Percentiles rank a stretch among this genome's conserved stretches.
Evolutionary conservation across 2,888 invertebrate genomes (phyloP).

Genomic region (Acanthosoma haemorrhoidale): DNA sequence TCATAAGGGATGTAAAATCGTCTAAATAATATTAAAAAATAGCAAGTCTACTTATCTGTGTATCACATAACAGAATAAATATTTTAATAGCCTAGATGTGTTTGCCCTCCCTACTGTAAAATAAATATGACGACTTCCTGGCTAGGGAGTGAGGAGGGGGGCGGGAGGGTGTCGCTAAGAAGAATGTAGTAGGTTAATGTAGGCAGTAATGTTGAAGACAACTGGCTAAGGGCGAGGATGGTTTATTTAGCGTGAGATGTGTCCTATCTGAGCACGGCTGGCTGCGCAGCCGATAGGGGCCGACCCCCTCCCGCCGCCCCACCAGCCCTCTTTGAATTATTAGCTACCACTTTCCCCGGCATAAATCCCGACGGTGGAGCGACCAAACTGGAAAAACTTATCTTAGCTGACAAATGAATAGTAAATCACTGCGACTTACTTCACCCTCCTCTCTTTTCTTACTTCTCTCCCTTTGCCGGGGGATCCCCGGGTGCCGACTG

Average conservation of each 20-base stretch:
- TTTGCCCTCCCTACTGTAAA: no score
- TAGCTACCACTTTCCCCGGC: slow-evolving; percentile 22
- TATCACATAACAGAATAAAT: no score
- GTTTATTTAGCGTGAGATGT: slow-evolving; percentile 38
- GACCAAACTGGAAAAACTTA: slow-evolving; percentile 23
- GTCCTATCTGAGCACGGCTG: slow-evolving; percentile 35
- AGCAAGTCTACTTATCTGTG: no score
- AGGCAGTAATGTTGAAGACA: slow-evolving; percentile 27
- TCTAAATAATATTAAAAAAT: no score
- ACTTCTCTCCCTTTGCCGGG: background rate
- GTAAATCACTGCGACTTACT: slow-evolving; percentile 26
- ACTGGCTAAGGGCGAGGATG: slow-evolving; percentile 29
- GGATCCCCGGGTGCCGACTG: background rate
- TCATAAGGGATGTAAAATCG: no score
- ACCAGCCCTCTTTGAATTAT: slow-evolving; percentile 27
- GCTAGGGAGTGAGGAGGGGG: no score
- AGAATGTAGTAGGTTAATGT: slow-evolving; percentile 11
- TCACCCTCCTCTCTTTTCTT: slow-evolving; percentile 7
- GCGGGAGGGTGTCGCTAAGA: background rate
- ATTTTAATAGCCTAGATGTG: no score
- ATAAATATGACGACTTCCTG: no score
- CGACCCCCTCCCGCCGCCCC: slow-evolving; percentile 13
- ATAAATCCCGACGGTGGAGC: slow-evolving; percentile 3
- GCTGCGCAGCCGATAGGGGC: slow-evolving; percentile 8
- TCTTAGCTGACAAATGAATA: slow-evolving; percentile 27